Base-by-base conservation (phyloP, 2,888 invertebrate genomes). In the Schizotus pectinicornis region DNA sequence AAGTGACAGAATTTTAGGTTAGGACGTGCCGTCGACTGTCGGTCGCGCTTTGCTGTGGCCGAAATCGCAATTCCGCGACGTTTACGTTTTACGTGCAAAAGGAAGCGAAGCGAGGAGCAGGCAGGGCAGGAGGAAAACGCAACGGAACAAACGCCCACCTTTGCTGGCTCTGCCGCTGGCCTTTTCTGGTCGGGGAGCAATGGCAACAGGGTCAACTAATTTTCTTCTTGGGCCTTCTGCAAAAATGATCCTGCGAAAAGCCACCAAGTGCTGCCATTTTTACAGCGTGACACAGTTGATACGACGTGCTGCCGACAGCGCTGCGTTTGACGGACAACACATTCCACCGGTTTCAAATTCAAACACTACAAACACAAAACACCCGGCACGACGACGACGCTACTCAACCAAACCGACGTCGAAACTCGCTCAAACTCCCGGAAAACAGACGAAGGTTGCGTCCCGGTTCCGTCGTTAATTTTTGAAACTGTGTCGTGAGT, bases 191-290 rank as follows among this genome's bases (percentile, higher is more conserved):
- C 70, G 68, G 62, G 75, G 73, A 74, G 76, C 76, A 74, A 76
- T 76, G 74, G 76, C 78, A 75, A 77, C 74, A 76, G 76, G 80
- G 83, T 83, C 83, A 83, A 82, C 82, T 83, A 77, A 80, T 79
- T 81, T 81, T 82, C 81, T 82, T 82, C 79, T 81, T 82, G 67
- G 82, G 80, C 73, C 81, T 79, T 74, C 80, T 79, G 74, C 81
- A 80, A 74, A 80, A 81, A 80, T 80, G 79, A 80, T 80, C 79
- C 76, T 78, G 79, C 74, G 78, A 77, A 72, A 78, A 80, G 70
- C 78, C 77, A 73, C 78, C 73, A 73, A 78, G 74, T 71, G 81
- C 79, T 81, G 81, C 81, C 83, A 83, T 83, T 80, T 81, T 82
- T 80, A 81, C 73, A 77, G 76, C 74, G 75, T 75, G 75, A 74